A percentile compares a stretch with the other conserved stretches of the same genome.
Conservation (phyloP, 2,797 vertebrate species). For the Carapus acus region DNA sequence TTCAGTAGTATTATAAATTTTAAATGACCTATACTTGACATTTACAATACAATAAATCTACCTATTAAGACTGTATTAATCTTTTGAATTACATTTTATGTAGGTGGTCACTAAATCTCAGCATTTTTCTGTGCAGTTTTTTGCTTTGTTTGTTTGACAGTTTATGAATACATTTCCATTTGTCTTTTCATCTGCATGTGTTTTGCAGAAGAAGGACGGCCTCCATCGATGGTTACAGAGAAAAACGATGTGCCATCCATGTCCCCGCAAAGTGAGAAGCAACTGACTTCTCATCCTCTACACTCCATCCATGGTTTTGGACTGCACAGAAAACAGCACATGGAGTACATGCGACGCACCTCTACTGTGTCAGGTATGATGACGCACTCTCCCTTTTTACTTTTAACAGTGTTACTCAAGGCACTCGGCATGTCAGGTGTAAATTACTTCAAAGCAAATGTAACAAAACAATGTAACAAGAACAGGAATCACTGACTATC, state of each 20-base stretch:
- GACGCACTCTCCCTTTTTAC: background rate
- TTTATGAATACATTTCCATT: background rate
- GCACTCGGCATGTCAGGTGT: too few species aligned
- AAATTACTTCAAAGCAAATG: too few species aligned
- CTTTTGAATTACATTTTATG: too few species aligned
- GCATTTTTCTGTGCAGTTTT: background rate
- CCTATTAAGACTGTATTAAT: too few species aligned
- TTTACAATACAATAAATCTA: too few species aligned
- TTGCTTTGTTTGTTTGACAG: too few species aligned
- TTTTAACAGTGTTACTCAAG: background rate
- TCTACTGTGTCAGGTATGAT: conserved; percentile 81
- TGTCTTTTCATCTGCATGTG: conserved; percentile 6
- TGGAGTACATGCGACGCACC: conserved; percentile 78
- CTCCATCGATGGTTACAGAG: conserved; percentile 69
- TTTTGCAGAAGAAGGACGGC: conserved; percentile 75
- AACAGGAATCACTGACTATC: too few species aligned
- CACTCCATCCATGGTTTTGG: conserved; percentile 66
- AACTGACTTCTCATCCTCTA: conserved; percentile 81
- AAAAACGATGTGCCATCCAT: conserved; percentile 73
- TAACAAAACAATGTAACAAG: too few species aligned
- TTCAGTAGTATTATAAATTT: too few species aligned
- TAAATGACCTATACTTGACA: too few species aligned
- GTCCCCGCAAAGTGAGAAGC: conserved; percentile 72
- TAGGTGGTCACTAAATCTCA: too few species aligned
- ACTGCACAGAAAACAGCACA: conserved; percentile 78